phyloP scores from a whole-genome alignment of 2,888 invertebrate species.

The Alviniconcha strummeri region DNA sequence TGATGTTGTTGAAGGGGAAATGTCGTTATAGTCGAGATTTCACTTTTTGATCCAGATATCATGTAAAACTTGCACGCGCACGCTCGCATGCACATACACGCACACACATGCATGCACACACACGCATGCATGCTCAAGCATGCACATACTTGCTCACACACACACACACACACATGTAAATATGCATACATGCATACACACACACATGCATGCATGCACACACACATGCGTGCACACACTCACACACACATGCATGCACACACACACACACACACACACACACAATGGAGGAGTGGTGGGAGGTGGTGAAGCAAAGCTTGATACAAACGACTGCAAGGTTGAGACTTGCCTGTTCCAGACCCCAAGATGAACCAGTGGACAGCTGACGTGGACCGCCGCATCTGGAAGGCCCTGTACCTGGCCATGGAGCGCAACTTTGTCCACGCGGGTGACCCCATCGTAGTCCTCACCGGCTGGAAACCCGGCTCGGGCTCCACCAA shows the following conservation, averaged over 20 bases:
- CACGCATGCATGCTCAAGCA: too few species aligned
- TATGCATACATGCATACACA: not conserved
- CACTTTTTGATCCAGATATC: too few species aligned
- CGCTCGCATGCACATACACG: not conserved
- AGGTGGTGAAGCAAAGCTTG: too few species aligned
- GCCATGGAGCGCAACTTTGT: conserved; percentile 91
- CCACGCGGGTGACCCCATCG: conserved; percentile 86
- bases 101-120: too few species aligned
- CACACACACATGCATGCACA: too few species aligned
- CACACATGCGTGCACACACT: too few species aligned
- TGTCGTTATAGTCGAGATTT: too few species aligned
- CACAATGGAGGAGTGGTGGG: too few species aligned
- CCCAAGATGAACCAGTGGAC: conserved; percentile 69
- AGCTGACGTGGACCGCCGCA: conserved; percentile 72
- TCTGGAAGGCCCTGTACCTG: conserved; percentile 75
- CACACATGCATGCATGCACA: too few species aligned
- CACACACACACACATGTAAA: not conserved
- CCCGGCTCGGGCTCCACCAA: conserved; percentile 97
- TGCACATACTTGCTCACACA: not conserved
- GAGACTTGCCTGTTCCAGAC: conserved; percentile 43
- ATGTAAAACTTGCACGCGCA: not conserved
- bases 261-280: too few species aligned
- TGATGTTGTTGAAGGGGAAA: too few species aligned
- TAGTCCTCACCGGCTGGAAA: conserved; percentile 88
- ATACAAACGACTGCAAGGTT: too few species aligned